Base-by-base conservation (phyloP, 2,888 invertebrate genomes). In the Eurytoma californica region DNA sequence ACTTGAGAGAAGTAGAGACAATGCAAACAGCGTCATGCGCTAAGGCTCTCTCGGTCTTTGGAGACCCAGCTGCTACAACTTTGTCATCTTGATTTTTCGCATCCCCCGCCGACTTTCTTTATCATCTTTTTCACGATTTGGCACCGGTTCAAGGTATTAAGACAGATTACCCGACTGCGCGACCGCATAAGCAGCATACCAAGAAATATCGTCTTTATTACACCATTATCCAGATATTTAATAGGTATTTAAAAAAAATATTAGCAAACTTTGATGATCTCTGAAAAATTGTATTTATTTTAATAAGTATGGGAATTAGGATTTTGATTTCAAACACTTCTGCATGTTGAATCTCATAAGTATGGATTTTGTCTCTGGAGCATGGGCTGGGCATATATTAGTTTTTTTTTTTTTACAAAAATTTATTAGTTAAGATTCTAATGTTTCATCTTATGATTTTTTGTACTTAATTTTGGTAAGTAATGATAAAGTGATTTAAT, bases 61-160 rank as follows among this genome's bases (percentile, higher is more conserved):
- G 30, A 53, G n/a, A 4, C 39, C 13, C 53, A n/a, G 53, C 47
- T 30, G 39, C 14, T 57, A 55, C 68, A 69, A 69, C 57, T 69
- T 69, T 68, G 55, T 68, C 55, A 55, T 39, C 9, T 51, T 28
- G 53, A 63, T 18, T 9, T n/a, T 63, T 28, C 16, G 51, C 24
- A 16, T 30, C n/a, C 30, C 2, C 20, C 3, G 4, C 53, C 30
- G 24, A 24, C 51, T 39, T 57, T 39, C 16, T 55, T 20, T 14
- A n/a, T 69, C 57, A n/a, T 69, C 55, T 57, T n/a, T 69, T 69
- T 57, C 16, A 28, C 57, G 69, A 57, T 69, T 69, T 69, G 69
- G 69, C 69, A 69, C 69, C 13, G 57, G 69, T 69, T 69, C 69
- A 69, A 69, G 57, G 69, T 47, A 58, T 69, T 69, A 69, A 69